Evolutionary conservation across 2,113 vertebrate genomes (phyloP).

Genomic region (Pipa parva): DNA sequence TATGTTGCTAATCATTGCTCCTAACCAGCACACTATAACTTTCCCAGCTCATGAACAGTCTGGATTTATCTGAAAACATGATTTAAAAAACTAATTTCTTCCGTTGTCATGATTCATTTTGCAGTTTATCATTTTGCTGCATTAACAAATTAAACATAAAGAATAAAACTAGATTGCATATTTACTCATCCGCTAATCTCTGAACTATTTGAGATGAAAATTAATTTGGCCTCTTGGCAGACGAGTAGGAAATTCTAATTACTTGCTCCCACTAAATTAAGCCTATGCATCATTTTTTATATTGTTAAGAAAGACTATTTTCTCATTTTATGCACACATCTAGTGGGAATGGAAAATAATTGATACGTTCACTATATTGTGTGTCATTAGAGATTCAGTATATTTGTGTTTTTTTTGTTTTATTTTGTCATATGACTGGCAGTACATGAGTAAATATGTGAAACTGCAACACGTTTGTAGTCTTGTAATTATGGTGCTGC

Average conservation of each 20-base stretch:
- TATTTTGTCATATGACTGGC: background rate
- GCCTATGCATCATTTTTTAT: constrained; percentile 42
- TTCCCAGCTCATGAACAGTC: constrained; percentile 13
- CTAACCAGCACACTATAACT: constrained; percentile 17
- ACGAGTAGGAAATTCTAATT: constrained; percentile 40
- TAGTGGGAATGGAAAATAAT: constrained; percentile 37
- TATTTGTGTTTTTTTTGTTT: background rate
- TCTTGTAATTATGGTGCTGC: background rate
- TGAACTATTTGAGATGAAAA: constrained; percentile 42
- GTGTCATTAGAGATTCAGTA: constrained; percentile 19
- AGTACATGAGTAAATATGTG: background rate
- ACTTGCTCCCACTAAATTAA: constrained; percentile 38
- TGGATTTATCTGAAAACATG: constrained; percentile 25
- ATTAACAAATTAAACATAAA: constrained; percentile 37
- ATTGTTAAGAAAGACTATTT: constrained; percentile 40
- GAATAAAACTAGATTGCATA: constrained; percentile 39
- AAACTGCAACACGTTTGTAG: background rate
- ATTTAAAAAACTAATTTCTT: constrained; percentile 33
- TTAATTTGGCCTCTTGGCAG: constrained; percentile 43
- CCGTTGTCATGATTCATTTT: constrained; percentile 18
- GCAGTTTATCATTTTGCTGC: constrained; percentile 40
- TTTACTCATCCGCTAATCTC: constrained; percentile 42
- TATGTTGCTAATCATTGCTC: constrained; percentile 6
- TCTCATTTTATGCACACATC: constrained; percentile 38
- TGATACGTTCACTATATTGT: constrained; percentile 26